Conservation (phyloP, 2,888 invertebrate species). For the Heterodera filipjevi region DNA sequence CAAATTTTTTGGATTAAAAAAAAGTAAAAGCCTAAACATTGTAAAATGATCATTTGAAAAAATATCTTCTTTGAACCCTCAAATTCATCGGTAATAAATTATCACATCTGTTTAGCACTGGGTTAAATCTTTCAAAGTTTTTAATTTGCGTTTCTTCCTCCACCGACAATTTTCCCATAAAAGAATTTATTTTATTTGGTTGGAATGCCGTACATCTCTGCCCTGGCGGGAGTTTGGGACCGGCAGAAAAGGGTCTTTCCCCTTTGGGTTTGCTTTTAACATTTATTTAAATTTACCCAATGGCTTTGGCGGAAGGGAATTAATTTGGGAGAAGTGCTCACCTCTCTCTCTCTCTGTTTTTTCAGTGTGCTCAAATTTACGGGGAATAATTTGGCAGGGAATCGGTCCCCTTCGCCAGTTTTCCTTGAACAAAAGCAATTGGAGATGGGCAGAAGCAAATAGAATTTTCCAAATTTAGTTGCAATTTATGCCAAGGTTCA, state of each 20-base stretch:
- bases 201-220: not conserved
- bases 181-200: not conserved
- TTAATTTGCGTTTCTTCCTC: not conserved
- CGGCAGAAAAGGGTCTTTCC: not conserved
- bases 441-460: not conserved
- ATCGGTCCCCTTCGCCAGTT: not conserved
- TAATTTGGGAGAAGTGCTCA: not conserved
- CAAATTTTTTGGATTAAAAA: no score
- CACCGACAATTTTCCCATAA: conserved; percentile 2
- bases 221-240: no score
- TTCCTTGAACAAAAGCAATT: not conserved
- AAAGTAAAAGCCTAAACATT: no score
- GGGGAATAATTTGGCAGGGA: not conserved
- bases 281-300: conserved; percentile 1
- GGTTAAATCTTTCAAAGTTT: not conserved
- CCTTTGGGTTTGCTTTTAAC: not conserved
- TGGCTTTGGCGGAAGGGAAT: not conserved
- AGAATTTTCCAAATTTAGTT: not conserved
- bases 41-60: no score
- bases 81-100: no score
- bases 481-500: no score
- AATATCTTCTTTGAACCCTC: no score
- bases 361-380: not conserved
- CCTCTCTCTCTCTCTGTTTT: not conserved
- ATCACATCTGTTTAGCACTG: no score